Base-by-base conservation (phyloP, 1,140 invertebrate genomes). In the Drosophila pallidifrons region DNA sequence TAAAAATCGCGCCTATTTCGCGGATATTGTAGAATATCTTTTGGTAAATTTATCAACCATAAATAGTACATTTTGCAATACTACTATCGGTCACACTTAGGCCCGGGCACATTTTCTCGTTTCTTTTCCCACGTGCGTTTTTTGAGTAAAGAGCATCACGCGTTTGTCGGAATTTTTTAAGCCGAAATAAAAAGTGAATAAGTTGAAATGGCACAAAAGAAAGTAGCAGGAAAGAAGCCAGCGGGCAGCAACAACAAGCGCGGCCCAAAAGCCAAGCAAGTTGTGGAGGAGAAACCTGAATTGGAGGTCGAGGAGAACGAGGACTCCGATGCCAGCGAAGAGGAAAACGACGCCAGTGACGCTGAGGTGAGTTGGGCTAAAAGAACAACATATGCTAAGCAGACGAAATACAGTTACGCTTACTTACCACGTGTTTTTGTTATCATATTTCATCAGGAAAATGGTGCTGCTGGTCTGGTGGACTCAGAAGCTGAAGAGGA, bases 161-260 rank as follows among this genome's bases (percentile, higher is more conserved):
- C 74, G 68, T 55, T 74, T 47, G 46, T 16, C 16, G 13, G 3
- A 20, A 16, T 15, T 45, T 47, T 8, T 25, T 35, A 10, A 54
- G 43, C 51, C 35, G 15, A 43, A 6, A 13, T 7, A 4, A 13
- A 28, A 13, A 32, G 32, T 5, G 54, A 55, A 49, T 0, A 15
- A 67, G 10, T n/a, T 35, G 16, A 65, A 78, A 87, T 87, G 83
- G 83, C 67, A 1, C 79, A 68, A 46, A 87, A 70, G n/a, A 87
- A 88, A 51, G 51, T 30, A 5, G 73, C 64, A 45, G 69, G 46
- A 10, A 82, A 82, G 47, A 87, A 78, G 15, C 28, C 71, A 1
- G 52, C 51, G 0, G 60, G 45, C 8, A 65, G 65, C 10, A 75
- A 67, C 10, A 75, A 60, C 46, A 85, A 85, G 45, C 66, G 74